phyloP scores from a whole-genome alignment of 2,797 vertebrate genomes.

The Rallus crepitans region DNA sequence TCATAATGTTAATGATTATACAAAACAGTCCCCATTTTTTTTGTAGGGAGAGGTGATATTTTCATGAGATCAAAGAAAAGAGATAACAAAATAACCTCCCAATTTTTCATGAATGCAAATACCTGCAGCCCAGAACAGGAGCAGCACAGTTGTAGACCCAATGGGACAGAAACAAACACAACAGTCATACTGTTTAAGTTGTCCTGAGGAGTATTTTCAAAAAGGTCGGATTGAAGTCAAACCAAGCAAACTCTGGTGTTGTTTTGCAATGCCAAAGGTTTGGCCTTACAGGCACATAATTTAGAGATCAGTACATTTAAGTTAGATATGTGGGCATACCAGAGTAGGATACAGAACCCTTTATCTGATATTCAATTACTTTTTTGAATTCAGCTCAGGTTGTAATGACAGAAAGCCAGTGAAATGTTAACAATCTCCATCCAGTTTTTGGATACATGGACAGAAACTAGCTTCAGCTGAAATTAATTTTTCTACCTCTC shows the following conservation, averaged over 20 bases:
- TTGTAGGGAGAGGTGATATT: neutral
- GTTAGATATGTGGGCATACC: neutral
- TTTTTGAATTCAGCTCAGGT: neutral
- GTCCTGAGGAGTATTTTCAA: neutral
- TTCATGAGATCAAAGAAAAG: neutral
- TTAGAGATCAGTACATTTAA: neutral
- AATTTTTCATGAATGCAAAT: neutral
- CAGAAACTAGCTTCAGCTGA: neutral
- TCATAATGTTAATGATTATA: neutral
- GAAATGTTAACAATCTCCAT: neutral
- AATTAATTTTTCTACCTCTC: neutral
- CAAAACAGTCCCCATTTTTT: neutral
- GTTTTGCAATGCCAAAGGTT: neutral
- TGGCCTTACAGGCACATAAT: neutral
- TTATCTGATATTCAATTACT: neutral
- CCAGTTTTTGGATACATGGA: neutral
- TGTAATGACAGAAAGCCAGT: neutral
- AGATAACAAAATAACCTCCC: neutral
- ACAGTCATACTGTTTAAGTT: neutral
- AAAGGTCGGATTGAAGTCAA: neutral
- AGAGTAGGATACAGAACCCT: neutral
- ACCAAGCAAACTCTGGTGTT: neutral
- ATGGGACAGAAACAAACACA: neutral
- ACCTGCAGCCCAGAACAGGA: neutral
- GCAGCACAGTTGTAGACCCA: neutral